phyloP scores from a whole-genome alignment of 2,113 vertebrate species.

The Neolamprologus sp. region DNA sequence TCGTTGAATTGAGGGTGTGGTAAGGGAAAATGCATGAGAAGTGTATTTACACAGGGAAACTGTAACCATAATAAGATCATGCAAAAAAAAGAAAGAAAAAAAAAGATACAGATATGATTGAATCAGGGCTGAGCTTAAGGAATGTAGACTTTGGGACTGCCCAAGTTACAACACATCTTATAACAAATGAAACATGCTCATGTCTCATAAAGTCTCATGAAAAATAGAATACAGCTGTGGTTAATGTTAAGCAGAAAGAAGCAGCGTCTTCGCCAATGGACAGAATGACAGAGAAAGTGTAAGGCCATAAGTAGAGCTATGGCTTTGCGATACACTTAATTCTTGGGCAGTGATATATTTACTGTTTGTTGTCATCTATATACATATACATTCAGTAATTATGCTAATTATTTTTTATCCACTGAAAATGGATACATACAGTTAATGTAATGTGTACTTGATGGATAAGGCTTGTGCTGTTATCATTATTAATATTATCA shows the following conservation, averaged over 20 bases:
- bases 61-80: neutral
- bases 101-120: neutral
- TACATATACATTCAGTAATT: neutral
- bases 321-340: neutral
- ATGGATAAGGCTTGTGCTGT: neutral
- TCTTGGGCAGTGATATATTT: neutral
- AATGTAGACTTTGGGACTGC: neutral
- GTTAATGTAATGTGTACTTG: neutral
- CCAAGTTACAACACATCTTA: neutral
- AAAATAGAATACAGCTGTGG: neutral
- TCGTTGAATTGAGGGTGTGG: neutral
- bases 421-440: neutral
- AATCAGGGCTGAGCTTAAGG: neutral
- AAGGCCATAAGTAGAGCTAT: neutral
- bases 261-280: neutral
- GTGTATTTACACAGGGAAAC: neutral
- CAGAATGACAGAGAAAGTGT: neutral
- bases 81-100: neutral
- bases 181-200: neutral
- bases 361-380: neutral
- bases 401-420: neutral
- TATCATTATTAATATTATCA: neutral
- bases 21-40: neutral
- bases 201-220: neutral
- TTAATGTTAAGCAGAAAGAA: neutral